phyloP scores from a whole-genome alignment of 2,113 vertebrate genomes.

The Anarhynchus alexandrinus region DNA sequence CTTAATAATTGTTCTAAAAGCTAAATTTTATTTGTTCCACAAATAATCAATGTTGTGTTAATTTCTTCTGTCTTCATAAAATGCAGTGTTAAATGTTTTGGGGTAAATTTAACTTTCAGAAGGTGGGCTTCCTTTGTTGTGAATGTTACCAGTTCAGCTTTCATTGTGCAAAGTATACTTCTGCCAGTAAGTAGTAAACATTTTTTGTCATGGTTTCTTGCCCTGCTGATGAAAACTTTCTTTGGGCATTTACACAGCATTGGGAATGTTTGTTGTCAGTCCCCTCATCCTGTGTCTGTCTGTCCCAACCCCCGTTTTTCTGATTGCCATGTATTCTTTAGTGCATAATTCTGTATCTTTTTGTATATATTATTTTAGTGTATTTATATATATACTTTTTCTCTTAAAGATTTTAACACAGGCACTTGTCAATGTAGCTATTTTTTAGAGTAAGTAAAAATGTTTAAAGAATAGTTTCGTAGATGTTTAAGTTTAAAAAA shows the following conservation, averaged over 20 bases:
- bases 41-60: neutral
- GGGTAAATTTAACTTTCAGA: neutral
- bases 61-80: neutral
- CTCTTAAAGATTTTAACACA: neutral
- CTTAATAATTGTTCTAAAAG: neutral
- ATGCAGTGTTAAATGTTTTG: neutral
- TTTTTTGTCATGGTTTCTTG: neutral
- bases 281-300: neutral
- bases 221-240: neutral
- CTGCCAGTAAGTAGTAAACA: neutral
- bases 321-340: neutral
- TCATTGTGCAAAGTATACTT: neutral
- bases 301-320: fast-evolving
- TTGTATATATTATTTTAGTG: neutral
- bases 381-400: neutral
- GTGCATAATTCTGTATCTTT: neutral
- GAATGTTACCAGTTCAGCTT: neutral
- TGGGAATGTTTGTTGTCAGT: neutral
- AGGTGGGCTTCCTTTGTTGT: neutral
- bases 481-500: neutral
- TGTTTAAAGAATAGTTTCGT: neutral
- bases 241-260: neutral
- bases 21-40: neutral
- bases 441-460: neutral
- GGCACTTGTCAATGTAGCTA: neutral